Evolutionary conservation across 2,888 invertebrate species (phyloP), one percentile per base, ranked within the genome.

Genomic region (Mythimna loreyi): DNA sequence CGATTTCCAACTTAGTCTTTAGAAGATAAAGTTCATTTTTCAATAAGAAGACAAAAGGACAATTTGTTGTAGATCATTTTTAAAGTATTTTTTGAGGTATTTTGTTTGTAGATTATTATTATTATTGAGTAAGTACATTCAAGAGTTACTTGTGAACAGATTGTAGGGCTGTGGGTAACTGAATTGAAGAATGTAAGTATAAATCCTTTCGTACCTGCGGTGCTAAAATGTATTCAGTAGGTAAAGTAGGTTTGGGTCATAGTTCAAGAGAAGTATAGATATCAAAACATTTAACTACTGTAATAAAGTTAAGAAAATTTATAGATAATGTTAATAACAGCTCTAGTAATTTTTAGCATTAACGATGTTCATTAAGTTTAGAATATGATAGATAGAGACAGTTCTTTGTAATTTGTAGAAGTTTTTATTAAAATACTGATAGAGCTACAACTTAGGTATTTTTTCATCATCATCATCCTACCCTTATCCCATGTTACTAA

Each of bases 1-100:
- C 16, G 16, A 40, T 40, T 40, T 40, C 5, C 5, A 1, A 66
- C 73, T 47, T 21, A 57, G 16, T 43, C 0, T 2, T 5, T 0
- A 0, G 0, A 0, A 0, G 0, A 0, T 55, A 67, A n/a, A 45
- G 52, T 53, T 13, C 21, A 0, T 19, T 63, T 67, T 68, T 6
- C 3, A 3, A n/a, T 33, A 21, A 19, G 3, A 7, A 11, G 28
- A 13, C 0, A 6, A 30, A 50, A 9, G 28, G 16, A 64, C 43
- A 80, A 58, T 75, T 67, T 75, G 76, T 58, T 64, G 66, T 76
- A 67, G 56, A 70, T 70, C 1, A 69, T 75, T 69, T 57, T 30
- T 13, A 52, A 74, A 64, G 63, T 55, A 67, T 71, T 80, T n/a
- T 70, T 74, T 43, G 25, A 61, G 50, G 40, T 16, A 25, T 45